phyloP scores from a whole-genome alignment of 35 echinoderm and acorn worm species.

The Amphiura filiformis region DNA sequence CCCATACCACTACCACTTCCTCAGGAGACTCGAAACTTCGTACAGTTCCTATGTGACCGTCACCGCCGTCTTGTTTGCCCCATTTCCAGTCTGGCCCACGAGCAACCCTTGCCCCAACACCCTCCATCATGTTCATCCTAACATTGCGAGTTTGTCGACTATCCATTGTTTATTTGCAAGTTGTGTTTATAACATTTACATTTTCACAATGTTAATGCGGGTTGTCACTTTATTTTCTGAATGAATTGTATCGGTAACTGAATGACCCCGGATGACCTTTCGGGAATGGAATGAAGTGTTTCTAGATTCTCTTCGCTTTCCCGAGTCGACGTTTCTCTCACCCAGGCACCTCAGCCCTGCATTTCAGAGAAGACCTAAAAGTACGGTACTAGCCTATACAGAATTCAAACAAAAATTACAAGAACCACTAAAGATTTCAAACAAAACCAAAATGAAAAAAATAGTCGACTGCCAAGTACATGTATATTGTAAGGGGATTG shows the following conservation, averaged over 20 bases:
- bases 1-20: slow-evolving; percentile 99
- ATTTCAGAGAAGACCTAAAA: no score
- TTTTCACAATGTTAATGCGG: neutral
- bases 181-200: neutral
- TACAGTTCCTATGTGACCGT: slow-evolving; percentile 97
- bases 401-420: no score
- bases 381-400: no score
- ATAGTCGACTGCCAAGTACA: no score
- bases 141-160: slow-evolving; percentile 40
- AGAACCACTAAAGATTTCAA: no score
- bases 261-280: no score
- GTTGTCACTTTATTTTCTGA: neutral
- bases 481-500: no score
- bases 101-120: slow-evolving; percentile 91
- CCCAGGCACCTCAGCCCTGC: no score
- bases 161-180: neutral
- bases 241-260: neutral
- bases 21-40: slow-evolving; percentile 97
- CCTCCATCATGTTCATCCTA: slow-evolving; percentile 91
- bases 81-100: slow-evolving; percentile 99
- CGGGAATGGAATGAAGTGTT: no score
- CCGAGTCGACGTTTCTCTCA: no score
- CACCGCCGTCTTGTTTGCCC: slow-evolving; percentile 99
- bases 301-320: no score
- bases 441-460: no score